Conservation (phyloP, 2,888 invertebrate genomes). For the Serrognathus titanus region DNA sequence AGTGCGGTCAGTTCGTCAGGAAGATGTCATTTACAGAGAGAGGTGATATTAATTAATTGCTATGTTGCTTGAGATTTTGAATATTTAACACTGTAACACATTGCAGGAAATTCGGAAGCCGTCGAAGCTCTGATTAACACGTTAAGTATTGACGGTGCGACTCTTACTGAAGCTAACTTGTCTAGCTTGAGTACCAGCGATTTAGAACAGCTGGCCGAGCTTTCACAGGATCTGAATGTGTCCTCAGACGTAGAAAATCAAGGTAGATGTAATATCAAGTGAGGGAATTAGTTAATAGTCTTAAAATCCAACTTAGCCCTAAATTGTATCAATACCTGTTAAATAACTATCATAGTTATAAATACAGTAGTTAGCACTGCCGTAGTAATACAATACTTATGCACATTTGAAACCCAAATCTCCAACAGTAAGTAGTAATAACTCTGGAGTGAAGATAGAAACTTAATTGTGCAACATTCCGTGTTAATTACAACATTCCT, state of each 20-base stretch:
- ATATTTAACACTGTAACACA: neutral
- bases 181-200: conserved; percentile 35
- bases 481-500: too few species aligned
- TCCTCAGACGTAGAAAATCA: conserved; percentile 39
- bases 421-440: too few species aligned
- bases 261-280: conserved; percentile 23
- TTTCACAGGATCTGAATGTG: conserved; percentile 40
- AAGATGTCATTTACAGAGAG: conserved; percentile 36
- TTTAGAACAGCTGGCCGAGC: conserved; percentile 40
- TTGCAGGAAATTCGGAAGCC: conserved; percentile 33
- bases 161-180: conserved; percentile 32
- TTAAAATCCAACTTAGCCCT: too few species aligned
- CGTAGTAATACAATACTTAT: too few species aligned
- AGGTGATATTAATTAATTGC: conserved; percentile 25
- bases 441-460: too few species aligned
- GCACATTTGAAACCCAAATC: too few species aligned
- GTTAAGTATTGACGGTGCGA: conserved; percentile 34
- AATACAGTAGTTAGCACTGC: too few species aligned
- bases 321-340: too few species aligned
- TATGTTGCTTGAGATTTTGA: neutral
- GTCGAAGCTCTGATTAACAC: conserved; percentile 36
- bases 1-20: neutral
- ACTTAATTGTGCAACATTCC: too few species aligned
- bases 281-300: too few species aligned
- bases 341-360: too few species aligned